phyloP scores from a whole-genome alignment of 2,113 vertebrate species.

The Perca schrenkii region DNA sequence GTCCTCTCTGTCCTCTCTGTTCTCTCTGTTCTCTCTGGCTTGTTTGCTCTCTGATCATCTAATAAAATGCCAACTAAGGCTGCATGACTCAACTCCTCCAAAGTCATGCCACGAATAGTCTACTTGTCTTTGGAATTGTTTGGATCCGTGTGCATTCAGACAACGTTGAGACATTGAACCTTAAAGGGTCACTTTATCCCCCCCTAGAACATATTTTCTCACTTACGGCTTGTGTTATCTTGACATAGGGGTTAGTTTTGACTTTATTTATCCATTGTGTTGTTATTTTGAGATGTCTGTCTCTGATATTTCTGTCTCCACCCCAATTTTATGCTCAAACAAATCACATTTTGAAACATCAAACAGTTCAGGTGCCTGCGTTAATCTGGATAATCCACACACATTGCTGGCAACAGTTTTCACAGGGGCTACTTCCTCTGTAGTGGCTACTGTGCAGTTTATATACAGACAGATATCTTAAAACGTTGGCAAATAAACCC shows the following conservation, averaged over 20 bases:
- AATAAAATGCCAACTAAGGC: background rate
- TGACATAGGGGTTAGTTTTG: background rate
- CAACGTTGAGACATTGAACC: background rate
- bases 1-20: background rate
- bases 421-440: background rate
- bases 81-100: background rate
- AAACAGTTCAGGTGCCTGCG: background rate
- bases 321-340: background rate
- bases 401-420: background rate
- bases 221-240: background rate
- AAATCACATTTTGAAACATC: background rate
- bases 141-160: background rate
- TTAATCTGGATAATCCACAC: background rate
- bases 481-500: background rate
- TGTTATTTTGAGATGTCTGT: background rate
- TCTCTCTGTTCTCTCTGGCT: background rate
- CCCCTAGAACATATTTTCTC: background rate
- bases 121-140: background rate
- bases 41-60: background rate
- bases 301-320: background rate
- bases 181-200: background rate
- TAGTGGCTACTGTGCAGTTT: background rate
- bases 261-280: background rate
- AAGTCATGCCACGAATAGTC: no score
- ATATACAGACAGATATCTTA: background rate